phyloP scores from a whole-genome alignment of 2,797 vertebrate genomes.

The Cheirogaleus major region DNA sequence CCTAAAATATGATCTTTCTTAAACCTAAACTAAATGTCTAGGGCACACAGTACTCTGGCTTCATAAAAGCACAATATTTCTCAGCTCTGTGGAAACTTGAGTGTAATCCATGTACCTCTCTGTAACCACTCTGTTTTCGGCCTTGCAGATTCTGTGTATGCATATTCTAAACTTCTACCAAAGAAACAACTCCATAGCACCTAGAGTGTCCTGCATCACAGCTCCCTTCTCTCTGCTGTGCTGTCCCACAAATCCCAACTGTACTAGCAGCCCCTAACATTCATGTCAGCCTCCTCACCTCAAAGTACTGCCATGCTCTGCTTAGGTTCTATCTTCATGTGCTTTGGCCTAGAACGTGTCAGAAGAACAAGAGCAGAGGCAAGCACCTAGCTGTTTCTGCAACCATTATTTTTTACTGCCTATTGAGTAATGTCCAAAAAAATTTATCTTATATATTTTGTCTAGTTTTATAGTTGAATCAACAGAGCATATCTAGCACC shows the following conservation, averaged over 20 bases:
- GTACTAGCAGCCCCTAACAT: background rate
- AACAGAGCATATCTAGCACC: background rate
- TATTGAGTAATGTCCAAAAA: background rate
- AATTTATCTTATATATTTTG: background rate
- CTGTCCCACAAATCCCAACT: background rate
- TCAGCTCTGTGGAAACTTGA: background rate
- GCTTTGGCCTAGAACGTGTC: background rate
- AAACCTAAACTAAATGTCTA: background rate
- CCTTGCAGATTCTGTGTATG: background rate
- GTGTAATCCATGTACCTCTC: background rate
- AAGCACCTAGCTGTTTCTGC: background rate
- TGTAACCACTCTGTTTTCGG: background rate
- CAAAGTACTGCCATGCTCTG: background rate
- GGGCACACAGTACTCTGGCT: background rate
- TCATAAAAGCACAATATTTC: background rate
- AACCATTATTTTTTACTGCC: background rate
- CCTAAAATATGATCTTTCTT: background rate
- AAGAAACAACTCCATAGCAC: background rate
- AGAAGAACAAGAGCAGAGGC: background rate
- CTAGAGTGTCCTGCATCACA: background rate
- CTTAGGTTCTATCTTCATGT: background rate
- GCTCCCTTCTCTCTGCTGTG: background rate
- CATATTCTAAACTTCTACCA: background rate
- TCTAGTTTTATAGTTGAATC: background rate
- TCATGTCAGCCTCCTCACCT: background rate